Conservation (phyloP, 1,140 invertebrate species). For the Bombus difficillimus region DNA sequence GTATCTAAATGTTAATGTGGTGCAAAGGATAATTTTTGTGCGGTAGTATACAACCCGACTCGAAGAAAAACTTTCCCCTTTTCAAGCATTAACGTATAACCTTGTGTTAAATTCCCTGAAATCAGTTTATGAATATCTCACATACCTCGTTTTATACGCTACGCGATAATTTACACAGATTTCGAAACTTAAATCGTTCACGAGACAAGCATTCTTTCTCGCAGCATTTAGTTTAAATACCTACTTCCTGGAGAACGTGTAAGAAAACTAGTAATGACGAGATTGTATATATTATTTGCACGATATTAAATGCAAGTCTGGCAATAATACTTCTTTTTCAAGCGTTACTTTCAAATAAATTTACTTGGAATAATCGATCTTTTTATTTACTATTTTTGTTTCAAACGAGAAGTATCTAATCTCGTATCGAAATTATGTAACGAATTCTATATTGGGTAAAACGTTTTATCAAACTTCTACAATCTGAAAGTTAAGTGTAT, state of each 20-base stretch:
- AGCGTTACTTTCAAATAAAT: no score
- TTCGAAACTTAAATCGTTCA: neutral
- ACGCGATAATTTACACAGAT: neutral
- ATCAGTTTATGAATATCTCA: neutral
- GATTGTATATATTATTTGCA: neutral
- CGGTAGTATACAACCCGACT: no score
- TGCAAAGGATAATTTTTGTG: no score
- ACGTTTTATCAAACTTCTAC: no score
- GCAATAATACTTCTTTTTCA: no score
- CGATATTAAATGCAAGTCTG: no score
- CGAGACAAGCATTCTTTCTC: conserved; percentile 3
- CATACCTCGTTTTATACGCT: neutral
- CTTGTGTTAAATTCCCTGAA: neutral
- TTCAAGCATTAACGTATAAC: neutral
- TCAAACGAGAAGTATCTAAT: no score
- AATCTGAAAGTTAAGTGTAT: no score
- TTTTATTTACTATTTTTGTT: no score
- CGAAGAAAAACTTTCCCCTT: neutral
- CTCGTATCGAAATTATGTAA: no score
- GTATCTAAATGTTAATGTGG: neutral
- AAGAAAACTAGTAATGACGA: neutral
- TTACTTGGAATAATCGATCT: no score
- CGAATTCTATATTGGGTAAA: no score
- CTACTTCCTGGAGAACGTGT: conserved; percentile 9
- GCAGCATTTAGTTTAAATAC: neutral